Conservation (phyloP, 2,888 invertebrate species). For the Liopterus haemorrhoidalis region DNA sequence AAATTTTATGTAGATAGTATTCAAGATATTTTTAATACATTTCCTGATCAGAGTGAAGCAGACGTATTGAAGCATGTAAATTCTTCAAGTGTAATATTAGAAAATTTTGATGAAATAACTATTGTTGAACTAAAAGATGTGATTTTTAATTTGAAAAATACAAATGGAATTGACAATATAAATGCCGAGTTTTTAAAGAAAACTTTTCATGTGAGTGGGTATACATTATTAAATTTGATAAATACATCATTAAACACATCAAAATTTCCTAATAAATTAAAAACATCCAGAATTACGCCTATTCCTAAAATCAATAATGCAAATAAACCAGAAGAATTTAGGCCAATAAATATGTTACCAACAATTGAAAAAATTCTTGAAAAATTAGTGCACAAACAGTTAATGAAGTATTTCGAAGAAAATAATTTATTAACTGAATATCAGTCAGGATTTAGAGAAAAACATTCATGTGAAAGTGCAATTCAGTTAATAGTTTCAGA, state of each 20-base stretch:
- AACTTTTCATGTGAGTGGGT: not conserved
- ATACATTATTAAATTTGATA: constrained; percentile 3
- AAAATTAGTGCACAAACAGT: not conserved
- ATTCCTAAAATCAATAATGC: not conserved
- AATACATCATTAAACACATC: constrained; percentile 1
- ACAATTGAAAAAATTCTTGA: constrained; percentile 1
- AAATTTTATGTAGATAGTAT: no score
- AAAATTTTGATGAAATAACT: no score
- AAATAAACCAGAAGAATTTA: not conserved
- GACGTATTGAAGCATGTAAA: no score
- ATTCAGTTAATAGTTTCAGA: not conserved
- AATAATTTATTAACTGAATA: not conserved
- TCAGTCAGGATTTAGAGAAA: constrained; percentile 3
- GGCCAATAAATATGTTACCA: constrained; percentile 4
- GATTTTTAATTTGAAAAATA: no score
- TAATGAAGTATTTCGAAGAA: not conserved
- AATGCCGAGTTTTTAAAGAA: not conserved
- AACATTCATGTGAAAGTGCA: constrained; percentile 2
- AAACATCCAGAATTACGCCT: not conserved
- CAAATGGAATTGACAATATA: no score
- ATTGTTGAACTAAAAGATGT: no score
- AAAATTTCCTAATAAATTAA: not conserved
- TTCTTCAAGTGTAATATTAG: no score
- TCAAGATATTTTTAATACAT: no score
- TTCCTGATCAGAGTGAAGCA: no score